These are phyloP conservation scores for Porites cylindrica DNA, from an alignment of 92 coral and sea anemone species.

Conservation along the genomic window DNA sequence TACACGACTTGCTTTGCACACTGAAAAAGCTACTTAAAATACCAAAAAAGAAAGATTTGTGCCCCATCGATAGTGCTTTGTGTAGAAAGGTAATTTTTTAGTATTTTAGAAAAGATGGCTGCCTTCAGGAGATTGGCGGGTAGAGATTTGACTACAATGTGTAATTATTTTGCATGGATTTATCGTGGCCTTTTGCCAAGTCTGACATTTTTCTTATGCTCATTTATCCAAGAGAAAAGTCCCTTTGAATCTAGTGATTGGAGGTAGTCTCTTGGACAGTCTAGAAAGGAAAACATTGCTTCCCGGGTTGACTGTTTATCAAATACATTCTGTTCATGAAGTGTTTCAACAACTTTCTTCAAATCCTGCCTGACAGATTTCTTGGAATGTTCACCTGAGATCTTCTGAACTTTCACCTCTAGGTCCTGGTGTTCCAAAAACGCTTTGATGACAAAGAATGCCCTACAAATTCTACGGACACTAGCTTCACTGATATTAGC, in stretches of 20 bases:
- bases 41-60: no score
- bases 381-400: slow-evolving; percentile 55
- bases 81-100: no score
- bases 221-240: slow-evolving; percentile 69
- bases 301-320: slow-evolving; percentile 23
- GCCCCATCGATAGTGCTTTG: no score
- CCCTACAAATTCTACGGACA: slow-evolving; percentile 46
- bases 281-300: slow-evolving; percentile 42
- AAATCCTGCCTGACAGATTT: slow-evolving; percentile 51
- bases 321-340: slow-evolving; percentile 58
- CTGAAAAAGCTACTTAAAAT: no score
- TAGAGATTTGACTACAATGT: no score
- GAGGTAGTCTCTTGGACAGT: slow-evolving; percentile 63
- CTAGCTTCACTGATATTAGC: slow-evolving; percentile 51
- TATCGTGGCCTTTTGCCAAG: slow-evolving; percentile 65
- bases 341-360: slow-evolving; percentile 33
- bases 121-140: no score
- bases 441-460: slow-evolving; percentile 51
- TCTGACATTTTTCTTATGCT: slow-evolving; percentile 59
- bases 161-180: background rate
- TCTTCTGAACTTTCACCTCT: slow-evolving; percentile 35
- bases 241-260: slow-evolving; percentile 51
- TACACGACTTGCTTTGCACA: no score
- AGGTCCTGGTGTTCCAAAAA: background rate
- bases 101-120: no score